Conservation (phyloP, 2,113 vertebrate genomes). For the Cavia porcellus region DNA sequence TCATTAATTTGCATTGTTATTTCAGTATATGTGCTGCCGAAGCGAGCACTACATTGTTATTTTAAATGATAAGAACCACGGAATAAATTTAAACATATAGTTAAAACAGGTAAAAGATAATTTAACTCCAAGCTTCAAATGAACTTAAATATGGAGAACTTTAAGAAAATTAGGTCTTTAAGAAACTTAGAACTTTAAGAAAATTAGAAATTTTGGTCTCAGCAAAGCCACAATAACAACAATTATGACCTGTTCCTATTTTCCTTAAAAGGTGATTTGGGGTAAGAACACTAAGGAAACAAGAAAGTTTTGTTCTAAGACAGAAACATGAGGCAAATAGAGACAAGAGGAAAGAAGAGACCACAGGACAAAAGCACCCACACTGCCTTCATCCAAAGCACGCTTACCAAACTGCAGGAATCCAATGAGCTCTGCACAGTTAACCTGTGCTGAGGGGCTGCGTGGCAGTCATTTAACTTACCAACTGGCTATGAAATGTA, state of each 20-base stretch:
- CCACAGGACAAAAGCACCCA: background rate
- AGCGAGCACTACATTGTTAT: background rate
- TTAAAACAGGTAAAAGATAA: conserved; percentile 7
- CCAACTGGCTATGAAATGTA: conserved; percentile 12
- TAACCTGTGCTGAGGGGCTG: background rate
- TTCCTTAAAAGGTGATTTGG: conserved; percentile 47
- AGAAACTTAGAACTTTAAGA: background rate
- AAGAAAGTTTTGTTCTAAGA: conserved; percentile 33
- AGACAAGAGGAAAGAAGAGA: background rate
- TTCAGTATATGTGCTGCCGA: background rate
- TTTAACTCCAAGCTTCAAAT: conserved; percentile 30
- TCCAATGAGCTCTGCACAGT: background rate
- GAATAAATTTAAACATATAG: background rate
- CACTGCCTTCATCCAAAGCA: background rate
- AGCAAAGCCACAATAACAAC: background rate
- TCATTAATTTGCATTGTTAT: background rate
- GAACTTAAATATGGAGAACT: conserved; percentile 50
- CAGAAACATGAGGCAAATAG: background rate
- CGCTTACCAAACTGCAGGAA: background rate
- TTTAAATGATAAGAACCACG: conserved; percentile 19
- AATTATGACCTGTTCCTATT: conserved; percentile 43
- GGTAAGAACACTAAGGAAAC: conserved; percentile 1
- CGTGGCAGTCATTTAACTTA: background rate
- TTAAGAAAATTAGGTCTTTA: background rate
- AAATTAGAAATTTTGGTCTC: background rate